Evolutionary conservation across 2,888 invertebrate genomes (phyloP), one percentile per base, ranked within the genome.

Genomic region (Scrobipalpa costella): DNA sequence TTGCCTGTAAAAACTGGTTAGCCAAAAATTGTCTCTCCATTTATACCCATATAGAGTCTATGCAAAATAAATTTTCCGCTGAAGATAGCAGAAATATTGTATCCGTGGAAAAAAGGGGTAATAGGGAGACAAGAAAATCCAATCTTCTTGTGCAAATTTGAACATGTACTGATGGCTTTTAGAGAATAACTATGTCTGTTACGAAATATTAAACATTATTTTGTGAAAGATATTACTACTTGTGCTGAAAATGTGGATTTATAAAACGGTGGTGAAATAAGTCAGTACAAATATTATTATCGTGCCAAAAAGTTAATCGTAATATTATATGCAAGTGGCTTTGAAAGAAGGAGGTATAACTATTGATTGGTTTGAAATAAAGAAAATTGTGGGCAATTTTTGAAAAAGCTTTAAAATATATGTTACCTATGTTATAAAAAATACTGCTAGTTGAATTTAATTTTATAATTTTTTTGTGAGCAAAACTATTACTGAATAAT

Each of bases 101-200:
- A 49, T 34, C 60, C 34, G 19, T 17, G 15, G 59, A 49, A 60
- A 57, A 55, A 65, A 44, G 59, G 36, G 59, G 62, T 65, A 59
- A 64, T 63, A 55, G 64, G 27, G 19, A 63, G 19, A 63, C 62
- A 62, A 65, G 62, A 65, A 62, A 62, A 62, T 65, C 62, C 64
- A 62, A 64, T 64, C 64, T 60, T 34, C 44, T 64, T 58, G 58
- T 36, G 62, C 61, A 62, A 64, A 64, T 64, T 62, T 64, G 64
- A 57, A 52, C 57, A 40, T 64, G 64, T 61, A 49, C 40, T 62
- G 58, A 62, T 50, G 64, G 38, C 57, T 58, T 40, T 27, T 62
- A 27, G 44, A 13, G 8, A 59, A 63, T 63, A 47, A 27, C 47
- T n/a, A 13, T 59, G 61, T 64, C 52, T 61, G 17, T 19, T 38